Evolutionary conservation across 2,797 vertebrate species (phyloP), one percentile per base, ranked within the genome.

Genomic region (Echiichthys vipera): DNA sequence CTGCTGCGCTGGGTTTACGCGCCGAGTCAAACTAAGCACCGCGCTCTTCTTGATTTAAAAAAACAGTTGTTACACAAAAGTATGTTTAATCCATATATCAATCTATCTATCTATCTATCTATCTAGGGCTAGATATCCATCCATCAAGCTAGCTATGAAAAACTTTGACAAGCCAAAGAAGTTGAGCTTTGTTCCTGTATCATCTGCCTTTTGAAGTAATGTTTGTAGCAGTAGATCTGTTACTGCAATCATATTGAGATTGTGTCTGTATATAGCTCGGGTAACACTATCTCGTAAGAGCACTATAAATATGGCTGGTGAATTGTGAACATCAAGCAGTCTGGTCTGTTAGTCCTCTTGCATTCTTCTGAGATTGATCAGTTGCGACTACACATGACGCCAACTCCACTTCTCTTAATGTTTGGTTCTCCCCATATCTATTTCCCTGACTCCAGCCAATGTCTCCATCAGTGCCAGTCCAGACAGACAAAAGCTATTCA

Each of bases 401-500:
- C 85, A 81, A 61, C 80, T 55, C 55, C 73, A 61, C 55, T 61
- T 54, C 59, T 45, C 63, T 65, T 56, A 81, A 51, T 49, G 62
- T 77, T 81, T 42, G 46, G 64, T 81, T 58, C 68, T 67, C 47
- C 46, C 57, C 59, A 24, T 87, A 84, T 88, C 85, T 81, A 18
- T 46, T 81, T 84, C 39, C 76, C 70, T 66, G 69, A 71, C 78
- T 78, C 76, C 72, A 73, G 75, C 64, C 73, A 72, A 78, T 67
- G 84, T 83, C 84, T 92, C 87, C 74, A 80, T 91, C 84, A 79
- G 78, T 34, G 77, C 49, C 55, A 57, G 65, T 46, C 73, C 62
- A 65, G 83, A 91, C 83, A 85, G 83, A 89, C 87, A 76, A 74
- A 87, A 88, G 62, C 72, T 80, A 85, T 89, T 70, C 85, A 81